A percentile compares a stretch with the other conserved stretches of the same genome.
These are phyloP conservation scores for Discoglossus pictus DNA, from an alignment of 2,797 vertebrate genomes.

Conservation along the genomic window DNA sequence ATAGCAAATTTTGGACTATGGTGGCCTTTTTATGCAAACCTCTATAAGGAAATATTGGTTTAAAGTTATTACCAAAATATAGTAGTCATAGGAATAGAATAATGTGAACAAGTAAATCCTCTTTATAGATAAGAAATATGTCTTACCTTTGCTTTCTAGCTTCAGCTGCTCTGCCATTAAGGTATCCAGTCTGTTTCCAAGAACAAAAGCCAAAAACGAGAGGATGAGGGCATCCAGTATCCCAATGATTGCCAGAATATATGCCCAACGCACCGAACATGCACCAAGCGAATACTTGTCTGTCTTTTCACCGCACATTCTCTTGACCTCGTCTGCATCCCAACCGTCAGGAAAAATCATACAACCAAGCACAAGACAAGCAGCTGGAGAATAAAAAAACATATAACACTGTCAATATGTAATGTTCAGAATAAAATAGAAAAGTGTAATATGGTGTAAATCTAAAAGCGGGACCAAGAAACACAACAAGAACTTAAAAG, in stretches of 20 bases:
- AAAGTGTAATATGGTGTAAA: neutral
- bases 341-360: conserved; percentile 98
- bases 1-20: no score
- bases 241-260: conserved; percentile 98
- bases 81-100: no score
- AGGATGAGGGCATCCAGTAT: conserved; percentile 97
- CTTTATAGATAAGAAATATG: no score
- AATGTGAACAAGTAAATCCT: no score
- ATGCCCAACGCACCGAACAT: conserved; percentile 97
- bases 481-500: no score
- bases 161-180: conserved; percentile 96
- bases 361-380: conserved; percentile 94
- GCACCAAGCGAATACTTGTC: conserved; percentile 97
- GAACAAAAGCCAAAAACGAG: conserved; percentile 95
- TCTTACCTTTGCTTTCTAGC: conserved; percentile 91
- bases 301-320: conserved; percentile 96
- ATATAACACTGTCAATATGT: neutral
- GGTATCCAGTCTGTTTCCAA: conserved; percentile 96
- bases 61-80: no score
- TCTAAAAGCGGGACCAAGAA: no score
- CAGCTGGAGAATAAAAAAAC: conserved; percentile 72
- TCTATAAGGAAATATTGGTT: no score
- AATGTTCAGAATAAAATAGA: neutral
- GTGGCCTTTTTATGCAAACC: no score
- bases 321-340: conserved; percentile 96